Percentiles rank a stretch among this genome's conserved stretches.
Conservation (phyloP, 2,113 vertebrate species). For the Erythrolamprus reginae region DNA sequence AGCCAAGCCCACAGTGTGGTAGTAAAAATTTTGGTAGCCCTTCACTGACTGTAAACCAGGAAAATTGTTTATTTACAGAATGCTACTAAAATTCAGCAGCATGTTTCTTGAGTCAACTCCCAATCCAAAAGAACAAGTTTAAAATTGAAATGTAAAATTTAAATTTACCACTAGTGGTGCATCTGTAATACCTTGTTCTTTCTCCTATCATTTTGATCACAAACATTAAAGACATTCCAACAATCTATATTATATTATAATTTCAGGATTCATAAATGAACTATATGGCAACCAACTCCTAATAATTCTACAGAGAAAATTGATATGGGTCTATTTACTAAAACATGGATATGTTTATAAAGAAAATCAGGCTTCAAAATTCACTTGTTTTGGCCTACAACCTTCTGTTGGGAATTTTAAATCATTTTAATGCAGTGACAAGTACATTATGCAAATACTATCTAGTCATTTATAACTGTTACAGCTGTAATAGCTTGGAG, state of each 20-base stretch:
- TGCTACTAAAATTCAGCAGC: background rate
- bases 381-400: slow-evolving; percentile 16
- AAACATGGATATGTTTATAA: slow-evolving; percentile 19
- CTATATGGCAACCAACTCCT: slow-evolving; percentile 60
- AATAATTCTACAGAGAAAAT: slow-evolving; percentile 50
- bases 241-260: slow-evolving; percentile 77
- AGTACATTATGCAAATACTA: slow-evolving; percentile 78
- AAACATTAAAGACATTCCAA: slow-evolving; percentile 31
- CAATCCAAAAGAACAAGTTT: slow-evolving; percentile 33
- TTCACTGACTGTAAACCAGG: no score
- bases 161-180: slow-evolving; percentile 64
- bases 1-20: no score
- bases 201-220: slow-evolving; percentile 46
- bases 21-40: no score
- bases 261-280: slow-evolving; percentile 77
- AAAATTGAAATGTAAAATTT: slow-evolving; percentile 54
- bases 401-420: slow-evolving; percentile 59
- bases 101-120: background rate
- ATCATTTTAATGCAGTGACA: slow-evolving; percentile 70
- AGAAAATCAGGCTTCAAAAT: slow-evolving; percentile 28
- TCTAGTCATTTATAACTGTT: slow-evolving; percentile 67
- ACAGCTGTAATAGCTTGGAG: slow-evolving; percentile 61
- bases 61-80: background rate
- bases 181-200: slow-evolving; percentile 43
- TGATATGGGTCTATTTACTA: slow-evolving; percentile 58